Base-by-base conservation (phyloP, 2,888 invertebrate genomes). In the Mesorhabditis belari region DNA sequence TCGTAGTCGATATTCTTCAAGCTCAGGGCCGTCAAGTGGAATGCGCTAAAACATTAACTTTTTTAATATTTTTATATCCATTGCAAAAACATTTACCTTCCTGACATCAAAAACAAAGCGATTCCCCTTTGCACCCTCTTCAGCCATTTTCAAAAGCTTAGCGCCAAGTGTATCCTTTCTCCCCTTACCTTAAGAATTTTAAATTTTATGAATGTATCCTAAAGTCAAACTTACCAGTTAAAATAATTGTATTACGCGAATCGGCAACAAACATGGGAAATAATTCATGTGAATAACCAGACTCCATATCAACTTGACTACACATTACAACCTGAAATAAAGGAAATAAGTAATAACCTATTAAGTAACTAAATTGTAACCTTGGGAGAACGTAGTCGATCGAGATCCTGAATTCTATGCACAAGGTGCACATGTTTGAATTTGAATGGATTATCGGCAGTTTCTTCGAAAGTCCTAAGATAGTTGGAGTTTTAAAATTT, bases 181-280 rank as follows among this genome's bases (percentile, higher is more conserved):
- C n/a, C n/a, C n/a, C n/a, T n/a, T n/a, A n/a, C n/a, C n/a, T n/a
- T n/a, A n/a, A n/a, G n/a, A n/a, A n/a, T n/a, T n/a, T n/a, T n/a
- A n/a, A n/a, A n/a, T n/a, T n/a, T n/a, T n/a, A n/a, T n/a, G n/a
- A n/a, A n/a, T n/a, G n/a, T n/a, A n/a, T n/a, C n/a, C n/a, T n/a
- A n/a, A n/a, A n/a, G n/a, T n/a, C n/a, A 3, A 17, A 28, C 54
- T 55, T 21, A 73, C 81, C 88, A 0, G 96, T 96, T 59, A 99
- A 84, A 66, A 98, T 91, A 69, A 98, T 90, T 80, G 92, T 91
- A 81, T 98, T 98, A 80, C 90, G 89, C 1, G 90, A 85, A 84
- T 92, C 90, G 0, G 88, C 87, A 59, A 92, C 91, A 95, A 96
- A 98, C 76, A 90, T 88, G 3, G 93, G 84, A 82, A 98, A 96